Evolutionary conservation across 2,888 invertebrate species (phyloP).

Genomic region (Tinea trinotella): DNA sequence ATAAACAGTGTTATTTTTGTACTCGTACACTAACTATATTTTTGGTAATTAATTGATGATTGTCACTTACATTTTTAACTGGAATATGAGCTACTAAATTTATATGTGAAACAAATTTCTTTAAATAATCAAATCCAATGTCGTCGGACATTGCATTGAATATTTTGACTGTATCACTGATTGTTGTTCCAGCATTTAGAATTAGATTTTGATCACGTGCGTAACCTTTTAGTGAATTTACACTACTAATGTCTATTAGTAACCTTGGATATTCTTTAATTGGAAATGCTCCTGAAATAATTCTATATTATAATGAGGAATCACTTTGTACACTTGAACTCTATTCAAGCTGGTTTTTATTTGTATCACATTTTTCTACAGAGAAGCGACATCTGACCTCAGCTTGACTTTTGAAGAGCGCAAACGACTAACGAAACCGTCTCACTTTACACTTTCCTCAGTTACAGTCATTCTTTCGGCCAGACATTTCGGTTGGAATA

Average conservation of each 20-base stretch:
- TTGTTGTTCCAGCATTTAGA: slow-evolving; percentile 2
- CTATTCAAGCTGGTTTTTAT: too few relatives aligned
- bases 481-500: too few relatives aligned
- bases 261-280: slow-evolving; percentile 17
- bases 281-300: slow-evolving; percentile 19
- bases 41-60: neutral
- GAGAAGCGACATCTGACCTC: too few relatives aligned
- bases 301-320: neutral
- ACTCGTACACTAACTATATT: neutral
- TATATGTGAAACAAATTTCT: slow-evolving; percentile 13
- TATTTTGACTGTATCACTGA: slow-evolving; percentile 4
- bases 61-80: slow-evolving; percentile 18
- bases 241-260: slow-evolving; percentile 17
- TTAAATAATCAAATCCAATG: slow-evolving; percentile 13
- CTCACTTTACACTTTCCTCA: too few relatives aligned
- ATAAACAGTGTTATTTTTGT: too few relatives aligned
- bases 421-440: too few relatives aligned
- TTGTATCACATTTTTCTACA: too few relatives aligned
- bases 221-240: slow-evolving; percentile 14
- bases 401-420: too few relatives aligned
- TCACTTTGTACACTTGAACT: too few relatives aligned
- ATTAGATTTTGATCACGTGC: slow-evolving; percentile 16
- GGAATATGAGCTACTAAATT: slow-evolving; percentile 19
- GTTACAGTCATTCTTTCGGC: too few relatives aligned
- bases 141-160: neutral